Evolutionary conservation across 2,888 invertebrate species (phyloP).

Genomic region (Platycheirus rosarum): DNA sequence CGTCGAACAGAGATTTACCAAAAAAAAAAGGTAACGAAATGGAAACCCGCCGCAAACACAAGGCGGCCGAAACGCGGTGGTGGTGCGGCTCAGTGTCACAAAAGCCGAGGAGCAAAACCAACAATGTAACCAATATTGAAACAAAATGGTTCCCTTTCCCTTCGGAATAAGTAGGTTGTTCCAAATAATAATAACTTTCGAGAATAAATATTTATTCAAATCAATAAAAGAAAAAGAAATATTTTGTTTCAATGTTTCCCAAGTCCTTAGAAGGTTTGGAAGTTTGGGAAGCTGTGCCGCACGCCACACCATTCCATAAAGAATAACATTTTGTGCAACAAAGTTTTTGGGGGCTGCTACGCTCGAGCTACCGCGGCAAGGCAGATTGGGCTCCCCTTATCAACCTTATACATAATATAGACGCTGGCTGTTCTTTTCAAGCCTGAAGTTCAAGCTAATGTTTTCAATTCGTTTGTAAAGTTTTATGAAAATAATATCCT

Average conservation of each 20-base stretch:
- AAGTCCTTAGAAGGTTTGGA: slow-evolving; percentile 9
- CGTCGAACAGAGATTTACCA: background rate
- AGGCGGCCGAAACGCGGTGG: background rate
- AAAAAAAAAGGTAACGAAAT: slow-evolving; percentile 43
- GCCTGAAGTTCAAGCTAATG: slow-evolving; percentile 46
- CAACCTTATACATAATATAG: no score
- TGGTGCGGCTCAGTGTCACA: no score
- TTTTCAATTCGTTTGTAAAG: slow-evolving; percentile 60
- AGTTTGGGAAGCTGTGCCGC: slow-evolving; percentile 5
- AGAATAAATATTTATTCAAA: slow-evolving; percentile 69
- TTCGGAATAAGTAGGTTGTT: slow-evolving; percentile 32
- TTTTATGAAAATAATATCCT: slow-evolving; percentile 60
- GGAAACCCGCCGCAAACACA: slow-evolving; percentile 7
- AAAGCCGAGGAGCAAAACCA: slow-evolving; percentile 17
- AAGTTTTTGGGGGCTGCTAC: slow-evolving; percentile 36
- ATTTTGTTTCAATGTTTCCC: slow-evolving; percentile 26
- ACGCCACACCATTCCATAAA: no score
- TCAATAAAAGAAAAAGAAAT: slow-evolving; percentile 47
- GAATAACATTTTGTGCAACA: slow-evolving; percentile 55
- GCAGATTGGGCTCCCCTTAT: no score
- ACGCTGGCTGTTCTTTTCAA: slow-evolving; percentile 13
- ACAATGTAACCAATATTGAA: slow-evolving; percentile 59
- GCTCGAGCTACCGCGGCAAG: slow-evolving; percentile 28
- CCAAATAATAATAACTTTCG: slow-evolving; percentile 66
- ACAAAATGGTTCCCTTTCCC: slow-evolving; percentile 51